phyloP scores from a whole-genome alignment of 1,140 invertebrate genomes.

The Artemia franciscana region DNA sequence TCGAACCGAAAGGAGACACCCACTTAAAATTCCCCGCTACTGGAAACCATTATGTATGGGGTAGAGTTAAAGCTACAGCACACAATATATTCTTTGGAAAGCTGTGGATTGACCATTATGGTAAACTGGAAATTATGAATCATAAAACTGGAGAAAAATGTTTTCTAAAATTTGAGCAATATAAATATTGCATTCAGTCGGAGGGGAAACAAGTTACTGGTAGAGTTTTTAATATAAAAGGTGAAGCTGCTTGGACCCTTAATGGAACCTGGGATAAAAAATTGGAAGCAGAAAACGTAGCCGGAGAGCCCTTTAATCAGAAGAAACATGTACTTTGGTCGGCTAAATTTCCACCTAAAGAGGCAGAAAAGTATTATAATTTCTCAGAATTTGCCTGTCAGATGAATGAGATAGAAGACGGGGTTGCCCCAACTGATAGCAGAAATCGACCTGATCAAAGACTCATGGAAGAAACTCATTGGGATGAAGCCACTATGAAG shows the following conservation, averaged over 20 bases:
- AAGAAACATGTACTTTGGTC: no score
- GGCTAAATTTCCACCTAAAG: conserved; percentile 33
- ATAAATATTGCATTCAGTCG: background rate
- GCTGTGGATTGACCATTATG: conserved; percentile 92
- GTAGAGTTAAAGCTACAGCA: no score
- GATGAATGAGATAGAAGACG: conserved; percentile 79
- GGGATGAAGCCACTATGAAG: no score
- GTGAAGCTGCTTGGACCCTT: no score
- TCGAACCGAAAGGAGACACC: no score
- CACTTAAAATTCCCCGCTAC: no score
- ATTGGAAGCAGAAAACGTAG: no score
- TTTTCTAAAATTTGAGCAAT: background rate
- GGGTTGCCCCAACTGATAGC: conserved; percentile 90
- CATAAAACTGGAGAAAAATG: conserved; percentile 26
- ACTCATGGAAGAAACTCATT: conserved; percentile 93
- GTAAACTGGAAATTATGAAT: conserved; percentile 65
- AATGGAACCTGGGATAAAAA: no score
- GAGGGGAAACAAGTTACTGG: no score
- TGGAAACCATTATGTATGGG: no score
- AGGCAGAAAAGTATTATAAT: conserved; percentile 61
- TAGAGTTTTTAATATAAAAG: no score
- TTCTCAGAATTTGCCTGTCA: conserved; percentile 90
- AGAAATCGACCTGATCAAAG: conserved; percentile 83
- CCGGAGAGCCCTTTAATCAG: no score
- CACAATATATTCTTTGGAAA: conserved; percentile 92